These are phyloP conservation scores for Syrphus vitripennis DNA, from an alignment of 2,888 invertebrate species.

Conservation along the genomic window DNA sequence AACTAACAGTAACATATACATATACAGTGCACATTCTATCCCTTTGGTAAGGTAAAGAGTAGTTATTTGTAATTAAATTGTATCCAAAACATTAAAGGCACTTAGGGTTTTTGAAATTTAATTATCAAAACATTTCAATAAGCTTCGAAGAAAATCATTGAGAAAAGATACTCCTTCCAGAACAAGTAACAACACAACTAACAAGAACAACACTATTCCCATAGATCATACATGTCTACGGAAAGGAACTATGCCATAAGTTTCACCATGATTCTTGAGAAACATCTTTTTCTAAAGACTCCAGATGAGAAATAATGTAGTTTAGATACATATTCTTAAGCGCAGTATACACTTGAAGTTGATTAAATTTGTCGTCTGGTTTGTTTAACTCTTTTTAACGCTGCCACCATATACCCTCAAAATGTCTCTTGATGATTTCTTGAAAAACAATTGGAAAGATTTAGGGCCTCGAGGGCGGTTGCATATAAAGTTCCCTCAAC, in stretches of 20 bases:
- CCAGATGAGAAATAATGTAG: not conserved
- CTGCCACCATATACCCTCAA: too few relatives aligned
- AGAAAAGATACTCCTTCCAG: not conserved
- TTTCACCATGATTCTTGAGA: not conserved
- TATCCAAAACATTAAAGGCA: slow-evolving; percentile 21
- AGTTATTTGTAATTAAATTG: slow-evolving; percentile 39
- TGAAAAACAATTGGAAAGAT: not conserved
- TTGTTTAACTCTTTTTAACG: slow-evolving; percentile 33
- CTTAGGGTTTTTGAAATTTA: slow-evolving; percentile 41
- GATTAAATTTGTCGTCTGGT: slow-evolving; percentile 63
- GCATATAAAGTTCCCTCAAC: not conserved
- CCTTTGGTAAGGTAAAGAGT: not conserved
- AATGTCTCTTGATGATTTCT: not conserved
- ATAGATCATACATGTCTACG: not conserved
- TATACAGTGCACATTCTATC: not conserved
- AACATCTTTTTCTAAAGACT: not conserved
- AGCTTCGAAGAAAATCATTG: slow-evolving; percentile 9
- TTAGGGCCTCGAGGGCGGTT: not conserved
- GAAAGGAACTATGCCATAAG: not conserved
- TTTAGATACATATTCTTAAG: not conserved
- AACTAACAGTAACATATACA: too few relatives aligned
- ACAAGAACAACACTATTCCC: not conserved
- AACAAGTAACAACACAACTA: not conserved
- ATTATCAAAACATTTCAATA: slow-evolving; percentile 58
- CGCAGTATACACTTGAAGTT: slow-evolving; percentile 25